Conservation (phyloP, 2,797 vertebrate genomes). For the Tenualosa ilisha region DNA sequence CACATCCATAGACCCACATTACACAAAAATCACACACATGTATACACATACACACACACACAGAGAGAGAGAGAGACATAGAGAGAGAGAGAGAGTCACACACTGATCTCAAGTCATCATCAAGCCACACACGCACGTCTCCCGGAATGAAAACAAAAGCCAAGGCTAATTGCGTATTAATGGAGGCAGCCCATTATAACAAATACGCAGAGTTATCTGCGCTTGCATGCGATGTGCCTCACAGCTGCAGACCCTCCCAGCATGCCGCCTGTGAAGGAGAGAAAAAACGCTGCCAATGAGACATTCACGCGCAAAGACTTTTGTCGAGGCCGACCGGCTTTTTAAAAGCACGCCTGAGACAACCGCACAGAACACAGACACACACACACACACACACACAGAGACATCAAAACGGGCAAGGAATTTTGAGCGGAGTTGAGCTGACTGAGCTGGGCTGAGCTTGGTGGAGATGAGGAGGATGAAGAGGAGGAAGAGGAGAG, state of each 20-base stretch:
- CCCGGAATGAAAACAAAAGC: constrained; percentile 5
- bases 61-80: background rate
- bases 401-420: background rate
- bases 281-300: background rate
- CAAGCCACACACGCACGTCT: constrained; percentile 3
- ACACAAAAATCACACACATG: background rate
- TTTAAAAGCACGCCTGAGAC: background rate
- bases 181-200: background rate
- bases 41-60: background rate
- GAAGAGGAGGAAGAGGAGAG: background rate
- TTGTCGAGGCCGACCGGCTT: background rate
- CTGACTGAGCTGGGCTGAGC: background rate
- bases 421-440: background rate
- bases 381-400: too few species aligned
- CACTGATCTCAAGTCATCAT: background rate
- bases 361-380: background rate
- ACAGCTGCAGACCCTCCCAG: background rate
- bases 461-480: background rate
- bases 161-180: constrained; percentile 6
- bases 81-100: background rate
- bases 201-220: background rate
- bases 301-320: background rate
- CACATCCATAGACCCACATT: background rate
- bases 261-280: background rate
- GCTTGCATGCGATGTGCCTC: background rate